phyloP scores from a whole-genome alignment of 2,888 invertebrate genomes.

The Epinotia demarniana region DNA sequence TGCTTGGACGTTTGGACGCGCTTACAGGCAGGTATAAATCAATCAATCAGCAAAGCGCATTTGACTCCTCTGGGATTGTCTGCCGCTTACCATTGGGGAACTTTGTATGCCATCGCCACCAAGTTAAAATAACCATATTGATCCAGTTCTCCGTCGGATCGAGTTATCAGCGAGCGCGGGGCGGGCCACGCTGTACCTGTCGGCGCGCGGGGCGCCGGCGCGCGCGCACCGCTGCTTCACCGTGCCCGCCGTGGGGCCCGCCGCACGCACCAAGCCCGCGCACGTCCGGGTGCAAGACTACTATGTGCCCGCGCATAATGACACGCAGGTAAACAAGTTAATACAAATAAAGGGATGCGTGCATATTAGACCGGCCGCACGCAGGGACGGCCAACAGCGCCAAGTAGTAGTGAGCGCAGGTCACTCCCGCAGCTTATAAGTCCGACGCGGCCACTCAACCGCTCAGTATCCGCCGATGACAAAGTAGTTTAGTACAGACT shows the following conservation, averaged over 20 bases:
- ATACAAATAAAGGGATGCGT: background rate
- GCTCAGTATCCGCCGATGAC: too few relatives aligned
- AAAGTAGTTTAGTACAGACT: too few relatives aligned
- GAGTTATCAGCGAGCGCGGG: conserved; percentile 64
- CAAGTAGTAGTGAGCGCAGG: too few relatives aligned
- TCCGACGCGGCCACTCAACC: too few relatives aligned
- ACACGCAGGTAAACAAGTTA: conserved; percentile 78
- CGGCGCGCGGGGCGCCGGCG: conserved; percentile 52
- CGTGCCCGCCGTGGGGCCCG: conserved; percentile 70
- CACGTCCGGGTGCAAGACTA: conserved; percentile 87
- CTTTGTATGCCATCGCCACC: background rate
- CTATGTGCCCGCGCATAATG: conserved; percentile 84
- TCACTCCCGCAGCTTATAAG: too few relatives aligned
- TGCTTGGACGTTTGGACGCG: too few relatives aligned
- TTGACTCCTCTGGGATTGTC: too few relatives aligned
- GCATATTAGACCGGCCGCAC: too few relatives aligned
- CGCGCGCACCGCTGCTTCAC: conserved; percentile 65
- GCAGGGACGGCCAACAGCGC: too few relatives aligned
- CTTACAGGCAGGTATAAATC: too few relatives aligned
- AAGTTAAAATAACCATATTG: background rate
- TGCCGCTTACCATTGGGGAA: too few relatives aligned
- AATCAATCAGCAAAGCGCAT: too few relatives aligned
- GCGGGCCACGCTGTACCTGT: conserved; percentile 70
- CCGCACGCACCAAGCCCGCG: conserved; percentile 74
- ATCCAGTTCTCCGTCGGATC: conserved; percentile 73